Evolutionary conservation across 2,888 invertebrate species (phyloP), one percentile per base, ranked within the genome.

Genomic region (Aromia moschata): DNA sequence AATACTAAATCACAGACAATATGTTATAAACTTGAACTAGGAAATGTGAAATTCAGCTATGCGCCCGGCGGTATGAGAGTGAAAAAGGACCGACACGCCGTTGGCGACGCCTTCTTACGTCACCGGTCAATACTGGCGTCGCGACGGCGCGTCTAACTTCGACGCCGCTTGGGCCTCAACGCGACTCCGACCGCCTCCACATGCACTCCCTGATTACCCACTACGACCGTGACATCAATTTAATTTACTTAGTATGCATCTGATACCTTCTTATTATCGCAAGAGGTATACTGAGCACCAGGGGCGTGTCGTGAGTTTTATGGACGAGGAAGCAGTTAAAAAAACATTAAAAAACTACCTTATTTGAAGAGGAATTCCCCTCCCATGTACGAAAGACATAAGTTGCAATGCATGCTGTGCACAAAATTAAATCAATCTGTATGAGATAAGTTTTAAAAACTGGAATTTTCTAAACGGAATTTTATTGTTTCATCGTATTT

Each of bases 101-200:
- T 68, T 69, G 71, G 72, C 80, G 79, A 79, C 81, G 80, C 80
- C 79, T 80, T 76, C 76, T 76, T 77, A 79, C 80, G 80, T 80
- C 75, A 77, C 64, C 78, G 79, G 71, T 81, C 81, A 80, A 81
- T 81, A 81, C 74, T 58, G 54, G 70, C 76, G 80, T 73, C 80
- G 80, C 79, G 80, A 74, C 80, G 80, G 79, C 80, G 81, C 79
- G 76, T 76, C 77, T 60, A 36, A 33, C 54, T 10, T 55, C 33
- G 20, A 33, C 11, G 33, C 45, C 12, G 20, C 33, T 18, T 17
- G 5, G 31, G 37, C 36, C 49, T 17, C 20, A n/a, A n/a, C 2
- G 9, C 30, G 14, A 14, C 15, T 41, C n/a, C n/a, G n/a, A 25
- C n/a, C 25, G 9, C 14, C n/a, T 25, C 1, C n/a, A 33, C n/a